Evolutionary conservation across 2,113 vertebrate species (phyloP).

Genomic region (Blennius ocellaris): DNA sequence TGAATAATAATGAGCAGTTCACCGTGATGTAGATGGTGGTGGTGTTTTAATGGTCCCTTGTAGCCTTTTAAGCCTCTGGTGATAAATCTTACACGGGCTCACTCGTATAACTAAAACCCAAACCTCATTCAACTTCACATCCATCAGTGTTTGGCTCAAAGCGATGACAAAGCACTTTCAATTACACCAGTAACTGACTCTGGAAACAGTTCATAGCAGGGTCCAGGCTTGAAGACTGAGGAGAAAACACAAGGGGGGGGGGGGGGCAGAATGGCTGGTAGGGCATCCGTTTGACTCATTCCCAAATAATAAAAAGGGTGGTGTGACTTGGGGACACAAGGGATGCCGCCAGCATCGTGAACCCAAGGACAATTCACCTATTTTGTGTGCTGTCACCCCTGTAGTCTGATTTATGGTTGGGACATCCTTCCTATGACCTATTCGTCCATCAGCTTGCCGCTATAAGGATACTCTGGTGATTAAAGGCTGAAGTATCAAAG

Average conservation of each 20-base stretch:
- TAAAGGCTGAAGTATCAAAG: slow-evolving; percentile 82
- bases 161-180: slow-evolving; percentile 91
- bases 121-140: slow-evolving; percentile 93
- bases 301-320: slow-evolving; percentile 82
- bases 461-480: slow-evolving; percentile 78
- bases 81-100: slow-evolving; percentile 90
- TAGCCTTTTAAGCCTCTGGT: slow-evolving; percentile 84
- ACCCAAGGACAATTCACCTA: slow-evolving; percentile 84
- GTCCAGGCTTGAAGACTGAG: slow-evolving; percentile 67
- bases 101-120: slow-evolving; percentile 91
- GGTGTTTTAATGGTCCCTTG: slow-evolving; percentile 86
- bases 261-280: slow-evolving; percentile 70
- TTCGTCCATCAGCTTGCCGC: slow-evolving; percentile 77
- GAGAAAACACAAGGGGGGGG: slow-evolving; percentile 67
- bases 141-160: slow-evolving; percentile 91
- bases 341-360: slow-evolving; percentile 70
- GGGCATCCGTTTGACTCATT: slow-evolving; percentile 80
- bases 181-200: slow-evolving; percentile 88
- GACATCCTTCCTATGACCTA: slow-evolving; percentile 82
- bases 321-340: slow-evolving; percentile 77
- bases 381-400: slow-evolving; percentile 84
- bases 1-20: slow-evolving; percentile 85
- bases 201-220: slow-evolving; percentile 88
- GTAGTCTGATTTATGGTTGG: slow-evolving; percentile 84
- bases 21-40: slow-evolving; percentile 76